Base-by-base conservation (phyloP, 2,797 vertebrate genomes). In the Poecile montanus region DNA sequence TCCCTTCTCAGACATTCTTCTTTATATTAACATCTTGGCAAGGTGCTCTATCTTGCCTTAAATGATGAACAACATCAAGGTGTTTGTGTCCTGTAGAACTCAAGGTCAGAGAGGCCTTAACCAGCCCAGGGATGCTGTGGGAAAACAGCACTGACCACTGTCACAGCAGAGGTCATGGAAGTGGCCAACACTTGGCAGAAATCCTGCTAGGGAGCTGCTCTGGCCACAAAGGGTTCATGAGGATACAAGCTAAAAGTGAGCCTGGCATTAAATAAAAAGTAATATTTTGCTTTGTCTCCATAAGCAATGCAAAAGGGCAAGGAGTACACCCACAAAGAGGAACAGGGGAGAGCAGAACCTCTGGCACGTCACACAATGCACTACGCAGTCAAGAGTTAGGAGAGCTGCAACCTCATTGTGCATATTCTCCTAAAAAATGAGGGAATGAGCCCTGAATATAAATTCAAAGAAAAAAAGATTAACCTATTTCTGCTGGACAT, bases 141-240 rank as follows among this genome's bases (percentile, higher is more conserved):
- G 26, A 45, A 38, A 89, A 19, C 23, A 84, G 29, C 61, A 60
- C 26, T 47, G 66, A 26, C 18, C 48, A 17, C 4, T 40, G 44
- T 19, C 32, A n/a, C 2, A 22, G 45, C 1, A 51, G 42, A 32
- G 80, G 42, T 6, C 57, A 57, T 0, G 1, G 40, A 57, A 18
- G n/a, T 13, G 57, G 34, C 56, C 85, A 83, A 3, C 32, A 9
- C 38, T 25, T 61, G 61, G 53, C 45, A 87, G 10, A 68, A 72
- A 29, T 44, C 54, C 76, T 90, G 29, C 21, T 7, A 42, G 27
- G 51, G 40, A 10, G 7, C 38, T 78, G 62, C 54, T 78, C 38
- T 23, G 30, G 38, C 58, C 85, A 77, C 51, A 21, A 44, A 86
- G n/a, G 7, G 27, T 21, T 74, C 62, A 40, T 11, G 38, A 48